Conservation (phyloP, 2,888 invertebrate species). For the Tricholauxania praeusta region DNA sequence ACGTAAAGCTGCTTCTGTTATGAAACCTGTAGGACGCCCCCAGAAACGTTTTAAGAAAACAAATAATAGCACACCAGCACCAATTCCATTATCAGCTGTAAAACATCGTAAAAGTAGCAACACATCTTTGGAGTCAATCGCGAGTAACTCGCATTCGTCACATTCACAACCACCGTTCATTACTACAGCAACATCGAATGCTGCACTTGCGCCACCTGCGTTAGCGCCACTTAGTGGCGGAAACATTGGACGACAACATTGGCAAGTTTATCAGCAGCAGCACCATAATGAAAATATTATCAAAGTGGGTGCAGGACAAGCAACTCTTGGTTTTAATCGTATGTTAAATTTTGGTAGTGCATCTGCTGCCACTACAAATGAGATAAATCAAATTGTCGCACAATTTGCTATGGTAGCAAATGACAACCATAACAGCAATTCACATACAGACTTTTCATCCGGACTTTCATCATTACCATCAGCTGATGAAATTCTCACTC, state of each 20-base stretch:
- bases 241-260: background rate
- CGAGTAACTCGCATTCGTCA: conserved; percentile 64
- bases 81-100: conserved; percentile 51
- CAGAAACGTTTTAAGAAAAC: conserved; percentile 72
- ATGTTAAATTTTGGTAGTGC: conserved; percentile 46
- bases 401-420: conserved; percentile 50
- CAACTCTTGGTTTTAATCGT: conserved; percentile 39
- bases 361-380: conserved; percentile 46
- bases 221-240: conserved; percentile 55
- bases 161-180: conserved; percentile 46
- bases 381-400: conserved; percentile 58
- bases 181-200: conserved; percentile 42
- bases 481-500: conserved; percentile 60
- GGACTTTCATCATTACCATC: conserved; percentile 50
- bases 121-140: conserved; percentile 65
- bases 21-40: conserved; percentile 66
- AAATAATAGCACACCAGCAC: conserved; percentile 28
- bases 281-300: conserved; percentile 36
- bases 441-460: conserved; percentile 55
- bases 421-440: conserved; percentile 52
- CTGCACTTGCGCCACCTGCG: conserved; percentile 51
- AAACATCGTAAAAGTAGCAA: conserved; percentile 64
- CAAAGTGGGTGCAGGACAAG: background rate
- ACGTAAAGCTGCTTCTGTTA: conserved; percentile 50
- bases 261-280: conserved; percentile 33